phyloP scores from a whole-genome alignment of 2,113 vertebrate species.

The Catharus bicknelli region DNA sequence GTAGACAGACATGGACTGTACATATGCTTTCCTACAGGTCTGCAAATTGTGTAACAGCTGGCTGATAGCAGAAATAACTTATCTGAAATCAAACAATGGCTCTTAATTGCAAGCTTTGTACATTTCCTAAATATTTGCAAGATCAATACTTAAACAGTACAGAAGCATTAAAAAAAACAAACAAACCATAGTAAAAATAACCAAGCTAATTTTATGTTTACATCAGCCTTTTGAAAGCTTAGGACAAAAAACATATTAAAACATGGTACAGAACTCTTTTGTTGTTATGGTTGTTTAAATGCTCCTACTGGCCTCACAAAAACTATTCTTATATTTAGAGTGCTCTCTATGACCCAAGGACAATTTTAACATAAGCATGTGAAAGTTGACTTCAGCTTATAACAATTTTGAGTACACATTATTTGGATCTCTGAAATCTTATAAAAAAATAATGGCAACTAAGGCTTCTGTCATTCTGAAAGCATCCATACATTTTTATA shows the following conservation, averaged over 20 bases:
- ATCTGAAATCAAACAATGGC: not conserved
- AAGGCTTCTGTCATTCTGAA: not conserved
- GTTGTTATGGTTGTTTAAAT: not conserved
- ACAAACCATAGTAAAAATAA: not conserved
- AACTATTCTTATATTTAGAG: not conserved
- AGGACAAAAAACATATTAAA: not conserved
- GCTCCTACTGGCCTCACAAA: not conserved
- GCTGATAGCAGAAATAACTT: not conserved
- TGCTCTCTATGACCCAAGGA: not conserved
- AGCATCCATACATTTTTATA: not conserved
- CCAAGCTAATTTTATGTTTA: not conserved
- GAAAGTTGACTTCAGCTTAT: not conserved
- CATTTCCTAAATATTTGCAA: not conserved
- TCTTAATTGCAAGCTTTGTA: not conserved
- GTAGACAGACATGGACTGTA: not conserved
- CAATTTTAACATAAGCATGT: not conserved
- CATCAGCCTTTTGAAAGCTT: not conserved
- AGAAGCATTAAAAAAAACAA: not conserved
- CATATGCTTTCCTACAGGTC: not conserved
- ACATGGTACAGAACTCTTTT: not conserved
- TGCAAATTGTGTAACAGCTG: not conserved
- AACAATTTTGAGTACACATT: not conserved
- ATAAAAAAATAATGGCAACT: not conserved
- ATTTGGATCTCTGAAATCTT: not conserved
- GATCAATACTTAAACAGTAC: not conserved